Percentiles rank a stretch among this genome's conserved stretches.
phyloP scores from a whole-genome alignment of 2,888 invertebrate species.

The Chalcis sispes region DNA sequence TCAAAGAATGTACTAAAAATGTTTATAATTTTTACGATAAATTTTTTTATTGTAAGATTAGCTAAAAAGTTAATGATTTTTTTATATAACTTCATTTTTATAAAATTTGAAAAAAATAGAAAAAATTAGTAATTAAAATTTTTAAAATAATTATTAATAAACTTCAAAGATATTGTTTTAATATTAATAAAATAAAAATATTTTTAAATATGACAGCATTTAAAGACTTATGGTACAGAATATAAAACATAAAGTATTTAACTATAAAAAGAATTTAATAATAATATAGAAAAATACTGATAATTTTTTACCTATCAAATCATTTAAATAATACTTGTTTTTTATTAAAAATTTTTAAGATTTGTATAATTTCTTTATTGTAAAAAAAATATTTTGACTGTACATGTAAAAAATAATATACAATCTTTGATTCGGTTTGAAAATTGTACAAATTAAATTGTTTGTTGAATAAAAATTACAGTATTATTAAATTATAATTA shows the following conservation, averaged over 20 bases:
- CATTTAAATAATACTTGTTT: constrained; percentile 35
- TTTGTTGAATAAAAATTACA: constrained; percentile 27
- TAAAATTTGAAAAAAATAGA: too few relatives aligned
- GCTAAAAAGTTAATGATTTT: too few relatives aligned
- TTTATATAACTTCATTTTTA: too few relatives aligned
- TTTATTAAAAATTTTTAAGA: constrained; percentile 36
- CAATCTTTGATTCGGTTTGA: background rate
- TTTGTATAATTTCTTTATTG: constrained; percentile 6
- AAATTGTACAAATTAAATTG: constrained; percentile 29
- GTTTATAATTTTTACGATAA: constrained; percentile 2
- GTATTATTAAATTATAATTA: constrained; percentile 12
- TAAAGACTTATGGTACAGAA: background rate
- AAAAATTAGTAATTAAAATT: too few relatives aligned
- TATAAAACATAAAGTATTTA: constrained; percentile 8
- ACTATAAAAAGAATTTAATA: constrained; percentile 8
- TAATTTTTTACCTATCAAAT: constrained; percentile 24
- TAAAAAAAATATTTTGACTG: constrained; percentile 13
- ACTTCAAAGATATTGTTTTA: background rate
- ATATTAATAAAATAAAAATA: constrained; percentile 1
- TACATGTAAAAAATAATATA: constrained; percentile 14
- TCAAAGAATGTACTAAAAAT: background rate
- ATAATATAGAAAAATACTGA: background rate
- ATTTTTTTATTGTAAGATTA: constrained; percentile 10
- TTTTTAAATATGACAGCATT: background rate
- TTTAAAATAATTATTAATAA: constrained; percentile 1